phyloP scores from a whole-genome alignment of 2,797 vertebrate genomes.

The Hapalemur alaotrensis region DNA sequence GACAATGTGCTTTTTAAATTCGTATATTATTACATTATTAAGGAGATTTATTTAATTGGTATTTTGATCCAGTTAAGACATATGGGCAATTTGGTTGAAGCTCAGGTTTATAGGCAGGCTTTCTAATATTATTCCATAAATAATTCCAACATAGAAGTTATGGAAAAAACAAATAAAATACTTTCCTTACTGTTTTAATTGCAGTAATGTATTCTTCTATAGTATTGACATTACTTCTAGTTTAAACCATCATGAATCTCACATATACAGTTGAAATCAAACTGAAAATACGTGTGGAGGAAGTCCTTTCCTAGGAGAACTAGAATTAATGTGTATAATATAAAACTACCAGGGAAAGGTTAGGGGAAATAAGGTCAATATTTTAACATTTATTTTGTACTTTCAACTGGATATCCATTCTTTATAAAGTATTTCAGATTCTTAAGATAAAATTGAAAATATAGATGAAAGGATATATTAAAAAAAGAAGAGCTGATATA shows the following conservation, averaged over 20 bases:
- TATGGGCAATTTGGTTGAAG: background rate
- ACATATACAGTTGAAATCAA: background rate
- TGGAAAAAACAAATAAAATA: rapidly evolving
- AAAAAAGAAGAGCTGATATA: background rate
- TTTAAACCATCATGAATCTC: background rate
- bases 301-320: background rate
- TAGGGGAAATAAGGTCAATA: background rate
- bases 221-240: background rate
- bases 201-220: background rate
- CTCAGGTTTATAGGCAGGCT: background rate
- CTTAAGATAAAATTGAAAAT: background rate
- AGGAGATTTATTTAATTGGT: background rate
- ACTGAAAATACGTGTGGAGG: background rate
- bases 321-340: background rate
- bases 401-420: background rate
- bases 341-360: background rate
- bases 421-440: background rate
- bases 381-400: background rate
- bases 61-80: background rate
- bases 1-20: background rate
- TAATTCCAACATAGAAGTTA: background rate
- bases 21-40: background rate
- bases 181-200: background rate
- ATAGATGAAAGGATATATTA: background rate
- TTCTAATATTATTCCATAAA: background rate